Evolutionary conservation across 2,888 invertebrate species (phyloP).

Genomic region (Nephrotoma appendiculata): DNA sequence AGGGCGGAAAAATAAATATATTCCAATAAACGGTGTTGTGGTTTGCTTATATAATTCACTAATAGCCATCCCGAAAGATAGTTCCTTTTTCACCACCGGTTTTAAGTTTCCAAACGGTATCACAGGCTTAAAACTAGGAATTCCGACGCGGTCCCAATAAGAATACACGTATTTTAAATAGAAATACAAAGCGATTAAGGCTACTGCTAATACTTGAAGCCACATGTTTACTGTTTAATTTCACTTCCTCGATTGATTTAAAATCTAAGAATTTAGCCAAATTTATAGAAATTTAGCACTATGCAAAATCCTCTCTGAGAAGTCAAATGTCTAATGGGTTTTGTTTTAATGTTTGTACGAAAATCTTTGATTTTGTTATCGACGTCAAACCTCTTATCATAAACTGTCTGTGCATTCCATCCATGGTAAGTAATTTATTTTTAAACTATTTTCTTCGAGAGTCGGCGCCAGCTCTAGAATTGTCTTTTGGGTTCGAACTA

Average conservation of each 20-base stretch:
- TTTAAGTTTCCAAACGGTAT: conserved; percentile 49
- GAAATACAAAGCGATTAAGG: not conserved
- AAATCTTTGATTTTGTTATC: too few species aligned
- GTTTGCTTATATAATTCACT: conserved; percentile 38
- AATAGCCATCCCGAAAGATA: conserved; percentile 45
- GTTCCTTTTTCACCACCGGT: conserved; percentile 37
- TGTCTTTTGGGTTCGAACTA: too few species aligned
- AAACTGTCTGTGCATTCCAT: too few species aligned
- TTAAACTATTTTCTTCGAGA: too few species aligned
- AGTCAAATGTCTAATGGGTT: too few species aligned
- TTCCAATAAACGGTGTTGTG: conserved; percentile 32
- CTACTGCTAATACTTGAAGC: not conserved
- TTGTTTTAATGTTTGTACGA: too few species aligned
- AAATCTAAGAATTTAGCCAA: too few species aligned
- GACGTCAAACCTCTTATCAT: too few species aligned
- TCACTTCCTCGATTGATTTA: not conserved
- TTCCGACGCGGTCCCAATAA: conserved; percentile 42
- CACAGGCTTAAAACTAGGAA: conserved; percentile 38
- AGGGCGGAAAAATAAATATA: conserved; percentile 46
- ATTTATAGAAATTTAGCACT: too few species aligned
- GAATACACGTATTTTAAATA: conserved; percentile 18
- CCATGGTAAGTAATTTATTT: too few species aligned
- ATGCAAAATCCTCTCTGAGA: too few species aligned
- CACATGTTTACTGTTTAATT: not conserved
- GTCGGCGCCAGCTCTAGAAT: too few species aligned